phyloP scores from a whole-genome alignment of 2,113 vertebrate species.

The Coracopsis vasa region DNA sequence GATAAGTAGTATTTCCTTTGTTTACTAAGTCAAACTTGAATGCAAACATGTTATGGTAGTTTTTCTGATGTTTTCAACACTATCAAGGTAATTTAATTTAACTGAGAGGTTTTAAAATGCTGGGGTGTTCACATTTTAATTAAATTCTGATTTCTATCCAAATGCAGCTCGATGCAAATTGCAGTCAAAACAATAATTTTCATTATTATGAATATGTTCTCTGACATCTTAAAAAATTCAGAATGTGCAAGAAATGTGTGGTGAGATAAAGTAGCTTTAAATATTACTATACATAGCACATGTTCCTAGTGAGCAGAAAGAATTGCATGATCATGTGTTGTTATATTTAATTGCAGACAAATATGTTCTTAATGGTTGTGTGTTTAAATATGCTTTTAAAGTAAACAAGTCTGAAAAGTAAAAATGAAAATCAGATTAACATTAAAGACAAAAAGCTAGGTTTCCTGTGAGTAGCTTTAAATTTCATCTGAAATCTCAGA shows the following conservation, averaged over 20 bases:
- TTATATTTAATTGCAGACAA: background rate
- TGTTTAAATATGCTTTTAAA: background rate
- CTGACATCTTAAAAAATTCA: background rate
- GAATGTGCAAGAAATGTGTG: background rate
- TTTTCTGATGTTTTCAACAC: background rate
- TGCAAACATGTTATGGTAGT: background rate
- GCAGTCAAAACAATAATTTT: background rate
- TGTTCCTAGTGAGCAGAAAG: background rate
- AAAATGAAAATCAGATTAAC: background rate
- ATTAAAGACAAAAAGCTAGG: background rate
- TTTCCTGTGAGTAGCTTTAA: background rate
- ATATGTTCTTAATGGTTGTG: background rate
- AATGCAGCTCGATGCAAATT: background rate
- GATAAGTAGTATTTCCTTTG: background rate
- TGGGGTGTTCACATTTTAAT: background rate
- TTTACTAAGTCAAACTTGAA: background rate
- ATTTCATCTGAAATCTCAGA: background rate
- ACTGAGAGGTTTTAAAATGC: slow-evolving; percentile 3
- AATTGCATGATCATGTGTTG: background rate
- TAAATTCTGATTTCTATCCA: background rate
- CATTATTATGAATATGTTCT: background rate
- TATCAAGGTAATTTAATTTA: background rate
- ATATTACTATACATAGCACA: background rate
- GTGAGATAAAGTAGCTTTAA: background rate
- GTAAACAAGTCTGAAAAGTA: background rate